Evolutionary conservation across 2,113 vertebrate species (phyloP), one percentile per base, ranked within the genome.

Genomic region (Alosa alosa): DNA sequence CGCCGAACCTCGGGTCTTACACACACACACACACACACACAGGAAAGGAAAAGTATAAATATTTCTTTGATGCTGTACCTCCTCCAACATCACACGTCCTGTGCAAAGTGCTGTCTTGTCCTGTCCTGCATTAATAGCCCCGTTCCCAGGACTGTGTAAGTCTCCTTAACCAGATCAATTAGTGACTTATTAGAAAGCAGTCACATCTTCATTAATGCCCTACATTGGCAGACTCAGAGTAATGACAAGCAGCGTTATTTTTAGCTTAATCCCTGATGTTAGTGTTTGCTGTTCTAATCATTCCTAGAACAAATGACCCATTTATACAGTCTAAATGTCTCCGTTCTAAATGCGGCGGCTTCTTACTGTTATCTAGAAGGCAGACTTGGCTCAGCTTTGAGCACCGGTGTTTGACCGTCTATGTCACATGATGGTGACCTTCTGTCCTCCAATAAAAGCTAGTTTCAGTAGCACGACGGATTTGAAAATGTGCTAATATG

Each of bases 121-220:
- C 31, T 50, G 18, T 50, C 36, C 47, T 36, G 68, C 17, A 84
- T 57, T 25, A 55, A 82, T 47, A 57, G 44, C 31, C 31, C 0
- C 9, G 4, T 36, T 75, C 68, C 68, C 13, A 39, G 31, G 68
- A 11, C 31, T 36, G 25, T 39, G 68, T 83, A 87, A 90, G 55
- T 85, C 85, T 25, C 15, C 39, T 84, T 90, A 88, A 83, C 64
- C 49, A 88, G 85, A 86, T 85, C 47, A 84, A 86, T 84, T 82
- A 81, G 47, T 1, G 0, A 64, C 84, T 84, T 82, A 89, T 86
- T 87, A 83, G 87, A 82, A 84, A 81, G 55, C 57, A 82, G 46
- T 90, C 47, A 46, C 46, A 82, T 49, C 82, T 84, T 84, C 75
- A 90, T 83, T 87, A 84, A 89, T 82, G 82, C 41, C 72, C 39